These are phyloP conservation scores for Arothron firmamentum DNA, from an alignment of 2,113 vertebrate species.

Conservation along the genomic window DNA sequence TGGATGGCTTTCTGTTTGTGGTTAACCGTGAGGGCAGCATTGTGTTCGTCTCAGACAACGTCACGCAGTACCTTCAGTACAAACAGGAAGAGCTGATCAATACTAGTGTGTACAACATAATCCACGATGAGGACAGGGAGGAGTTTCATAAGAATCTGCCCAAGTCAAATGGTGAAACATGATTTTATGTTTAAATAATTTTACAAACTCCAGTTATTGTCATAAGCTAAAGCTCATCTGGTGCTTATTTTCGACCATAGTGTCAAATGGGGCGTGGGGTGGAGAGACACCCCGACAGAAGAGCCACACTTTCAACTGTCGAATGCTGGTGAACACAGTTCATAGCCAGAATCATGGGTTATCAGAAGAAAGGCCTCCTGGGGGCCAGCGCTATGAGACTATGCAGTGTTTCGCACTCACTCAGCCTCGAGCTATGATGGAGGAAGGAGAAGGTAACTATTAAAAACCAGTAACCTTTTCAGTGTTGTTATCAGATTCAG, in stretches of 20 bases:
- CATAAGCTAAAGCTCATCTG: not conserved
- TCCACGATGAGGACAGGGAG: conserved; percentile 92
- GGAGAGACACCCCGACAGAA: conserved; percentile 89
- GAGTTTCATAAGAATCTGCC: conserved; percentile 96
- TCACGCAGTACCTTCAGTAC: conserved; percentile 95
- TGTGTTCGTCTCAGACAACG: conserved; percentile 98
- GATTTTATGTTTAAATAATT: too few relatives aligned
- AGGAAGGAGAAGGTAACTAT: conserved; percentile 91
- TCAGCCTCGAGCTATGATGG: conserved; percentile 95
- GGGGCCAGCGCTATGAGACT: conserved; percentile 86
- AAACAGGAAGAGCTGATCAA: conserved; percentile 97
- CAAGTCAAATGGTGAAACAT: conserved; percentile 83
- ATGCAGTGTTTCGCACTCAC: conserved; percentile 99
- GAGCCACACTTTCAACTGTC: conserved; percentile 96
- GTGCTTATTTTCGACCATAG: conserved; percentile 20
- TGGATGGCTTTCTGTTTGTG: conserved; percentile 97
- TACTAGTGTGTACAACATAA: conserved; percentile 92
- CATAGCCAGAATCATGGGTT: conserved; percentile 67
- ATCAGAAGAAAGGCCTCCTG: conserved; percentile 77
- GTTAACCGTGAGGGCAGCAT: conserved; percentile 97
- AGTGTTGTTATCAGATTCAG: not conserved
- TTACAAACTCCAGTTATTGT: not conserved
- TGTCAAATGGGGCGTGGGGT: conserved; percentile 89
- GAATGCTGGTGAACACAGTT: conserved; percentile 87
- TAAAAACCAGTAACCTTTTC: not conserved